These are phyloP conservation scores for Neodiprion lecontei DNA, from an alignment of 1,140 invertebrate genomes.

Conservation along the genomic window DNA sequence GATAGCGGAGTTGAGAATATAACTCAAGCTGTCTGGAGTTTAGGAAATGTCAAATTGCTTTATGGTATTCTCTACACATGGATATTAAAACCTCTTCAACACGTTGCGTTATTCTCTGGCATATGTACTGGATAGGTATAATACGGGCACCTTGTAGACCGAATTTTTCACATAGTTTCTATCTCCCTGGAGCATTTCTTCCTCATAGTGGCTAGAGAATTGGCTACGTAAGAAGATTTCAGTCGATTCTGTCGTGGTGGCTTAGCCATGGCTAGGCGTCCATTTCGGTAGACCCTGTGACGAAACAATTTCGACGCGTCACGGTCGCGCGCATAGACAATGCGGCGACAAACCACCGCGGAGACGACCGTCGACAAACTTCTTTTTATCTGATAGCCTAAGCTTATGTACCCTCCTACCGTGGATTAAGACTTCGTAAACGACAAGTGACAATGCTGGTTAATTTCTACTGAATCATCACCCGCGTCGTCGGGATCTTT, in stretches of 20 bases:
- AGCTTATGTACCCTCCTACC: background rate
- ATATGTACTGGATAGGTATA: too few relatives aligned
- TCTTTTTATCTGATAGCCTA: background rate
- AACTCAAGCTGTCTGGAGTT: too few relatives aligned
- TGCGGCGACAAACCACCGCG: background rate
- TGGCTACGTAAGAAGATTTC: too few relatives aligned
- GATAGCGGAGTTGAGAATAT: too few relatives aligned
- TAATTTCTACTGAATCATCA: background rate
- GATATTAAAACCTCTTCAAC: too few relatives aligned
- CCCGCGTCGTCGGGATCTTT: background rate
- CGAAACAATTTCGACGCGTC: background rate
- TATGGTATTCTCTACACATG: too few relatives aligned
- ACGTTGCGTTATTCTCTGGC: too few relatives aligned
- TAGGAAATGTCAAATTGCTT: too few relatives aligned
- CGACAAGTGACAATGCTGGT: conserved; percentile 2
- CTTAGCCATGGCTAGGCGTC: background rate
- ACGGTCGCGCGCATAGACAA: conserved; percentile 4
- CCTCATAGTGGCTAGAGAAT: too few relatives aligned
- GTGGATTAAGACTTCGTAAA: background rate
- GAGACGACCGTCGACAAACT: conserved; percentile 4
- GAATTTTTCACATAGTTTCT: too few relatives aligned
- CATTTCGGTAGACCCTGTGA: background rate
- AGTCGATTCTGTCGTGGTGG: background rate
- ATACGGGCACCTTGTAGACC: too few relatives aligned
- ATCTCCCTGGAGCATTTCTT: too few relatives aligned